These are phyloP conservation scores for Nysson spinosus DNA, from an alignment of 2,888 invertebrate genomes.

Conservation along the genomic window DNA sequence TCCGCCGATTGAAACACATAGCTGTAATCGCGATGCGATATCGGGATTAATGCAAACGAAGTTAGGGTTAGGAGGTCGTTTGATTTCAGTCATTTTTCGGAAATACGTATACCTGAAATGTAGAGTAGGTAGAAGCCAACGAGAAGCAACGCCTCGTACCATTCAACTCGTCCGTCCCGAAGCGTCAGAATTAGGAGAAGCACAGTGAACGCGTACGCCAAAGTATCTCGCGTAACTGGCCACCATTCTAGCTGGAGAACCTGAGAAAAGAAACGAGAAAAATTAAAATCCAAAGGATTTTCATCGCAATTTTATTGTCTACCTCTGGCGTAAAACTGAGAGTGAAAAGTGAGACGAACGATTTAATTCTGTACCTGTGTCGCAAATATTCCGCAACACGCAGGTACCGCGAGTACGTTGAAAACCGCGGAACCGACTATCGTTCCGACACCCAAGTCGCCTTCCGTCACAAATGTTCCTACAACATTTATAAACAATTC, in stretches of 20 bases:
- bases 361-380: slow-evolving; percentile 78
- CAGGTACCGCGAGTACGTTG: slow-evolving; percentile 87
- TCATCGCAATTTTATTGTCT: too few relatives aligned
- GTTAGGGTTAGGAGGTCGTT: too few relatives aligned
- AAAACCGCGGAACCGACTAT: slow-evolving; percentile 89
- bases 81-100: too few relatives aligned
- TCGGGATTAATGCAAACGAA: too few relatives aligned
- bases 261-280: slow-evolving; percentile 72
- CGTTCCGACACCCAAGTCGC: slow-evolving; percentile 87
- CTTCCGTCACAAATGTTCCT: slow-evolving; percentile 88
- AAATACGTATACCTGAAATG: slow-evolving; percentile 85
- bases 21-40: slow-evolving; percentile 80
- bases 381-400: slow-evolving; percentile 84
- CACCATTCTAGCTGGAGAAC: slow-evolving; percentile 86
- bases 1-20: slow-evolving; percentile 83
- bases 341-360: not conserved
- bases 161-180: slow-evolving; percentile 84
- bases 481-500: slow-evolving; percentile 92
- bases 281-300: not conserved
- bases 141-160: slow-evolving; percentile 87
- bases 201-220: slow-evolving; percentile 86
- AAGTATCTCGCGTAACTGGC: slow-evolving; percentile 86
- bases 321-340: too few relatives aligned
- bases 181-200: slow-evolving; percentile 84
- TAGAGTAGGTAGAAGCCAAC: slow-evolving; percentile 85